Evolutionary conservation across 1,140 invertebrate genomes (phyloP), one percentile per base, ranked within the genome.

Genomic region (Drosophila persimilis): DNA sequence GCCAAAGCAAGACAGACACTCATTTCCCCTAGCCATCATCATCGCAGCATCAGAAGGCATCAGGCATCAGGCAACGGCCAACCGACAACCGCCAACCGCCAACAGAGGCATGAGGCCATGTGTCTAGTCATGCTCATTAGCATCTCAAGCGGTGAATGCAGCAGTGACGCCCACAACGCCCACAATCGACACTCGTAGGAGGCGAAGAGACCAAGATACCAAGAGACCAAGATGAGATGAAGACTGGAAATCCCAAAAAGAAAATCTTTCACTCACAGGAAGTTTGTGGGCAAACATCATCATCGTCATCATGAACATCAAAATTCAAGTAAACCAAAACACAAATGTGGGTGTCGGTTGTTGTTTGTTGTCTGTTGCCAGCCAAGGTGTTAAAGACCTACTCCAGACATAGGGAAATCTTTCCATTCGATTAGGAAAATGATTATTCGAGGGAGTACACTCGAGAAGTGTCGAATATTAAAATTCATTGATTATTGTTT

Each of bases 41-140:
- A 58, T 13, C 17, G 9, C 29, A 61, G 20, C 3, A 39, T 1
- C 26, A 45, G 22, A 20, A 41, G 46, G 48, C 48, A 53, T 4
- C 50, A 43, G 43, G 67, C 59, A 35, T 3, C 9, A 35, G 31
- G 9, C 9, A 35, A 11, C 8, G 9, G 31, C 8, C 8, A 35
- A 35, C 17, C 17, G 17, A 0, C 9, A 35, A 11, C 8, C 9
- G 31, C 8, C 8, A 35, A 35, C 29, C 17, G 29, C 41, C n/a
- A 45, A 24, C 53, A 29, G 43, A 8, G n/a, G 15, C 54, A 26
- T 5, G 44, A 44, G 43, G 73, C 59, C 77, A 86, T 76, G 48
- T 77, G 80, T 85, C 80, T 85, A 85, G 80, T 85, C 80, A 85
- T 85, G 80, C 80, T 85, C 80, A 85, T 85, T 85, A 86, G 80